A percentile compares a stretch with the other conserved stretches of the same genome.
phyloP scores from a whole-genome alignment of 2,113 vertebrate species.

The Chelonoidis abingdonii region DNA sequence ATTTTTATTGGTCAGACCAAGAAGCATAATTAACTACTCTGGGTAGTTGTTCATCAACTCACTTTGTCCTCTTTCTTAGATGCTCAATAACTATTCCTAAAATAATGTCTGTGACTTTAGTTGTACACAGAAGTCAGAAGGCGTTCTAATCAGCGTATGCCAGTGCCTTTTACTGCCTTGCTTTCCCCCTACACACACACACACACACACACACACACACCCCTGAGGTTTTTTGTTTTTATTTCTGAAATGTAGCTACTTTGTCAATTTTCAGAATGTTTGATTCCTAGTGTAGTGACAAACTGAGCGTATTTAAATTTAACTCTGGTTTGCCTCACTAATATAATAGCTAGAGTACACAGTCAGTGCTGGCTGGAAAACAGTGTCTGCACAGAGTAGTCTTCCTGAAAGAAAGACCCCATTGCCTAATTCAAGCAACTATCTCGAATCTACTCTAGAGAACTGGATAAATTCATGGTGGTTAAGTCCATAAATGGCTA shows the following conservation, averaged over 20 bases:
- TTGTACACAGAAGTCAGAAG: neutral
- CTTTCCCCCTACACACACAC: neutral
- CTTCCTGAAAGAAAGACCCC: neutral
- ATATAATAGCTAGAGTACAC: neutral
- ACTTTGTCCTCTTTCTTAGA: neutral
- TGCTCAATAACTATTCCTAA: neutral
- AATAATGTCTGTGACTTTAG: neutral
- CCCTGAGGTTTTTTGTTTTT: neutral
- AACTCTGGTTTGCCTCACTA: neutral
- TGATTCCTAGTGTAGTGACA: neutral
- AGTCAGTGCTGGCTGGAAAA: neutral
- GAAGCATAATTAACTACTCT: neutral
- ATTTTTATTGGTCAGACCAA: neutral
- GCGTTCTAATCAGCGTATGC: too few species aligned
- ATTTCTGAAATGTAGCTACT: neutral
- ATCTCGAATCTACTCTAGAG: neutral
- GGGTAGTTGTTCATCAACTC: neutral
- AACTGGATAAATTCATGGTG: too few species aligned
- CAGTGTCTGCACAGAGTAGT: neutral
- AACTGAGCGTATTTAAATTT: neutral
- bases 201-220: too few species aligned
- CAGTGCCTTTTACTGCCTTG: neutral
- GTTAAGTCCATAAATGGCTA: too few species aligned
- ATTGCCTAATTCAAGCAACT: neutral
- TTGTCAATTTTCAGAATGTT: too few species aligned